A percentile compares a stretch with the other conserved stretches of the same genome.
These are phyloP conservation scores for Phylloscopus collybita DNA, from an alignment of 2,797 vertebrate genomes.

Conservation along the genomic window DNA sequence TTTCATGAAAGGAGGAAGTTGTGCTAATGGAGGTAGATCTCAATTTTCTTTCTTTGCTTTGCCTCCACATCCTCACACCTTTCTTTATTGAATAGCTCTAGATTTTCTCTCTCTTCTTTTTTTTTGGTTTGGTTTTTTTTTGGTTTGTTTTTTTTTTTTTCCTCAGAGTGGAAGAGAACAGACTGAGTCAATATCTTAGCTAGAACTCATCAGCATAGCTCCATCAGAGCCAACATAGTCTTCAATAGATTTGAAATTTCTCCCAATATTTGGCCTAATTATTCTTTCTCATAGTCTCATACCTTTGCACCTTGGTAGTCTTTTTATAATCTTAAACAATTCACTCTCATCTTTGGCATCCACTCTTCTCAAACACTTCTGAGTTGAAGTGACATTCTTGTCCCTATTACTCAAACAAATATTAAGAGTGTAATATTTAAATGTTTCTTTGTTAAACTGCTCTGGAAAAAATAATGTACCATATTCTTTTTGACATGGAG, in stretches of 20 bases:
- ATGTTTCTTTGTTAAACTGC: neutral
- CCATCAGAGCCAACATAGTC: neutral
- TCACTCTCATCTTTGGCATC: neutral
- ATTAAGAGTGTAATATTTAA: neutral
- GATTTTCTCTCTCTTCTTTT: neutral
- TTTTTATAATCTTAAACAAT: neutral
- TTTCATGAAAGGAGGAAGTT: neutral
- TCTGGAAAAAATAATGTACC: neutral
- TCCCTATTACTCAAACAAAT: neutral
- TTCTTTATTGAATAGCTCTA: neutral
- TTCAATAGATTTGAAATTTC: neutral
- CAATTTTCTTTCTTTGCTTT: neutral
- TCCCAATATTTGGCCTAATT: neutral
- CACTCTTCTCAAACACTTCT: neutral
- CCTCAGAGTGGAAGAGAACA: neutral
- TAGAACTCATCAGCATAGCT: neutral
- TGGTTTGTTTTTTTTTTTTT: too few relatives aligned
- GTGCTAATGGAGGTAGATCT: neutral
- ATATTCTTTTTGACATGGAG: neutral
- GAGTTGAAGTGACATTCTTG: neutral
- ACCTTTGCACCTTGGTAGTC: neutral
- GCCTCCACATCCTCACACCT: neutral
- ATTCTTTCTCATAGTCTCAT: neutral
- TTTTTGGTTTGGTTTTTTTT: too few relatives aligned
- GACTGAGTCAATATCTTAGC: neutral